phyloP scores from a whole-genome alignment of 2,113 vertebrate genomes.

The Setophaga petechia region DNA sequence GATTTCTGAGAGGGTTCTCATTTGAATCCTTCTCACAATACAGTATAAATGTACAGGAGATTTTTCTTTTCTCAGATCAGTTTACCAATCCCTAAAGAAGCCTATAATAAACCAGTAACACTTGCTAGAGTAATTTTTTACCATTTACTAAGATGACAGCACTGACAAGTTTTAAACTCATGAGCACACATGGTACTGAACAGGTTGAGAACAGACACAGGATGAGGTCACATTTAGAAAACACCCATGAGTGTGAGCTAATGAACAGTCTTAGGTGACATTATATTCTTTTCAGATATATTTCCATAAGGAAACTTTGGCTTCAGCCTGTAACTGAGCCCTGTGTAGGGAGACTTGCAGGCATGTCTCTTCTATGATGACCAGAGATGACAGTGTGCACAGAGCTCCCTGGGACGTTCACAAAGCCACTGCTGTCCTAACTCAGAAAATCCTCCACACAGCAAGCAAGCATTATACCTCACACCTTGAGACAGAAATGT shows the following conservation, averaged over 20 bases:
- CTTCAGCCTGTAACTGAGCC: neutral
- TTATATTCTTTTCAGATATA: neutral
- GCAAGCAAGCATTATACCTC: neutral
- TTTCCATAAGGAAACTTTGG: neutral
- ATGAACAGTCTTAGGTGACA: neutral
- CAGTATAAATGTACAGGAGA: neutral
- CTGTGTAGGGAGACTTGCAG: neutral
- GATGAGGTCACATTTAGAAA: neutral
- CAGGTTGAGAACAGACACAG: neutral
- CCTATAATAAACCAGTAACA: neutral
- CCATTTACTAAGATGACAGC: neutral
- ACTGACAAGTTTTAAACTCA: neutral
- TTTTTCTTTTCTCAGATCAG: slow-evolving; percentile 16
- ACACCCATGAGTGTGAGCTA: neutral
- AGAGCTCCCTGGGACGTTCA: neutral
- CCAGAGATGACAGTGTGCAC: rapidly evolving
- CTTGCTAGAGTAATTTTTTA: neutral
- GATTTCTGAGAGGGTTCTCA: neutral
- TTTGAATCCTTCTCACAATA: slow-evolving; percentile 8
- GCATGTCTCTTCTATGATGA: neutral
- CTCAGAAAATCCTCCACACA: neutral
- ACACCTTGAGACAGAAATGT: neutral
- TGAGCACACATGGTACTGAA: neutral
- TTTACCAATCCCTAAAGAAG: slow-evolving; percentile 3
- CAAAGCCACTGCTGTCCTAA: neutral